Conservation (phyloP, 2,113 vertebrate species). For the Gobius niger region DNA sequence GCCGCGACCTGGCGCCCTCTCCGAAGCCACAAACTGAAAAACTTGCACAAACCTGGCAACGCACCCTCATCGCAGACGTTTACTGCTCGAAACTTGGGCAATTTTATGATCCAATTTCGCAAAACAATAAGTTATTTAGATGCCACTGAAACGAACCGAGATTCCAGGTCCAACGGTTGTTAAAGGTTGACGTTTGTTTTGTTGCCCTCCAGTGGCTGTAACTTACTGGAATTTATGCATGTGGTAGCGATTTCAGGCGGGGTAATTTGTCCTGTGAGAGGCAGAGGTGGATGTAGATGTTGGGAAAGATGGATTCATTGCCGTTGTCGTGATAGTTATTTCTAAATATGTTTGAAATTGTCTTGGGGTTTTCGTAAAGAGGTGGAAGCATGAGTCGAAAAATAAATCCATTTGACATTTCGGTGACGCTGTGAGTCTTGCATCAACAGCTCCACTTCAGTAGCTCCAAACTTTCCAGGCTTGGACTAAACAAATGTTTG, state of each 20-base stretch:
- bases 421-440: no score
- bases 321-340: background rate
- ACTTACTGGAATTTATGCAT: background rate
- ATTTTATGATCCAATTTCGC: background rate
- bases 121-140: background rate
- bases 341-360: background rate
- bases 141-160: background rate
- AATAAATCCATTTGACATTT: background rate
- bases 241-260: background rate
- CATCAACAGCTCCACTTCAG: no score
- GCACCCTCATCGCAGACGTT: background rate
- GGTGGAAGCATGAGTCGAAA: background rate
- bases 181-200: background rate
- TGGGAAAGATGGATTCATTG: background rate
- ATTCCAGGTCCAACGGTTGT: background rate
- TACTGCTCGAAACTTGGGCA: background rate
- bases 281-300: background rate
- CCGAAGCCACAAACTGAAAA: background rate
- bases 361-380: background rate
- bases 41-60: conserved; percentile 1
- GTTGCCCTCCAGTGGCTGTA: background rate
- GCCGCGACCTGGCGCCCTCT: background rate
- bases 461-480: no score
- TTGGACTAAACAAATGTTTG: no score
- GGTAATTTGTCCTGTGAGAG: background rate